These are phyloP conservation scores for Labia minor DNA, from an alignment of 2,888 invertebrate genomes.

Conservation along the genomic window DNA sequence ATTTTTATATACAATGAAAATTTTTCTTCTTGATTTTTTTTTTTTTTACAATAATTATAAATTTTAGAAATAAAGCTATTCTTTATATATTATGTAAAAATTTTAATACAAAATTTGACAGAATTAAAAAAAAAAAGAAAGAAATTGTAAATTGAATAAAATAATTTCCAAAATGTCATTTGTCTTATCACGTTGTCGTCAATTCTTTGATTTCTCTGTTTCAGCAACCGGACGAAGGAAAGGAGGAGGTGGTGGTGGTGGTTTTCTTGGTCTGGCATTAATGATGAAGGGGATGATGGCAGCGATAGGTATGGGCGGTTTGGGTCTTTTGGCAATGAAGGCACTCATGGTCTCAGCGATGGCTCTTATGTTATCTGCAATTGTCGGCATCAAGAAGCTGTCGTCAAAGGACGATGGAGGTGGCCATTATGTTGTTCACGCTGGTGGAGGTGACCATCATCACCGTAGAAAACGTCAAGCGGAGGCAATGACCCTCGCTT, in stretches of 20 bases:
- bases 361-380: constrained; percentile 62
- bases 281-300: constrained; percentile 51
- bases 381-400: constrained; percentile 63
- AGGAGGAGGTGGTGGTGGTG: constrained; percentile 30
- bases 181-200: too few relatives aligned
- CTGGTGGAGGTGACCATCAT: constrained; percentile 38
- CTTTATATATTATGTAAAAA: too few relatives aligned
- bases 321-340: constrained; percentile 68
- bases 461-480: constrained; percentile 42
- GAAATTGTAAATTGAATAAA: too few relatives aligned
- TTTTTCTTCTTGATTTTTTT: too few relatives aligned
- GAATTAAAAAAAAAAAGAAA: too few relatives aligned
- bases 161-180: too few relatives aligned
- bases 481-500: constrained; percentile 36
- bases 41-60: too few relatives aligned
- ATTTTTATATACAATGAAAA: too few relatives aligned
- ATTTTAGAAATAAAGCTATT: too few relatives aligned
- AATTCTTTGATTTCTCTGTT: too few relatives aligned
- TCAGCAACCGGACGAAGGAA: constrained; percentile 29
- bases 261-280: constrained; percentile 23
- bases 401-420: constrained; percentile 46
- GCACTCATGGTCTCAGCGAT: constrained; percentile 49
- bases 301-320: constrained; percentile 61
- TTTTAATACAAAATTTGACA: too few relatives aligned
- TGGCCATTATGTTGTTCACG: constrained; percentile 40